Percentiles rank a stretch among this genome's conserved stretches.
These are phyloP conservation scores for Ptilorrhoa leucosticta DNA, from an alignment of 2,113 vertebrate species.

Conservation along the genomic window DNA sequence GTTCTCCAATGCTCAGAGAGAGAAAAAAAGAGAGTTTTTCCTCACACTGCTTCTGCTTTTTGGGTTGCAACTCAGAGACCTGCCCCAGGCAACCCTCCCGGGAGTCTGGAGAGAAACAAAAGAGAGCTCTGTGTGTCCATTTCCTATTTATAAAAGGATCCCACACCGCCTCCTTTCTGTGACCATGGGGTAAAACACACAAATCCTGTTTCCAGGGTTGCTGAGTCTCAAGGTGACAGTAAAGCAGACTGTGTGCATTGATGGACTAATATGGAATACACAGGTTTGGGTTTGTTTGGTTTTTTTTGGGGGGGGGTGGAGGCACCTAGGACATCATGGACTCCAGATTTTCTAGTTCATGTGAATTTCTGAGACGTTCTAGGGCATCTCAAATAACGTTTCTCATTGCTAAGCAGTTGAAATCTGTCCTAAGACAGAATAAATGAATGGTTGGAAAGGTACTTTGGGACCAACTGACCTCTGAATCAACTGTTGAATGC, in stretches of 20 bases:
- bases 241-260: background rate
- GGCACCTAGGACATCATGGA: background rate
- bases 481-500: background rate
- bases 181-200: background rate
- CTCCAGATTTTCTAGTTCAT: background rate
- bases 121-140: background rate
- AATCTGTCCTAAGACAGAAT: background rate
- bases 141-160: background rate
- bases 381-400: background rate
- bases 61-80: background rate
- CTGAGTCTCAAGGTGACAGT: fast-evolving
- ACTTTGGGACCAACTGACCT: background rate
- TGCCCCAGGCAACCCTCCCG: fast-evolving
- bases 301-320: fast-evolving
- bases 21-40: background rate
- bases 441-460: background rate
- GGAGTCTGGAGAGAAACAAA: background rate
- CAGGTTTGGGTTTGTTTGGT: too few species aligned
- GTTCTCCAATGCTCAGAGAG: background rate
- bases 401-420: background rate
- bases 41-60: background rate
- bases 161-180: fast-evolving
- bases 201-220: background rate
- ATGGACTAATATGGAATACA: background rate
- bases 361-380: background rate